Evolutionary conservation across 2,888 invertebrate genomes (phyloP).

Genomic region (Falcaria lacertinaria): DNA sequence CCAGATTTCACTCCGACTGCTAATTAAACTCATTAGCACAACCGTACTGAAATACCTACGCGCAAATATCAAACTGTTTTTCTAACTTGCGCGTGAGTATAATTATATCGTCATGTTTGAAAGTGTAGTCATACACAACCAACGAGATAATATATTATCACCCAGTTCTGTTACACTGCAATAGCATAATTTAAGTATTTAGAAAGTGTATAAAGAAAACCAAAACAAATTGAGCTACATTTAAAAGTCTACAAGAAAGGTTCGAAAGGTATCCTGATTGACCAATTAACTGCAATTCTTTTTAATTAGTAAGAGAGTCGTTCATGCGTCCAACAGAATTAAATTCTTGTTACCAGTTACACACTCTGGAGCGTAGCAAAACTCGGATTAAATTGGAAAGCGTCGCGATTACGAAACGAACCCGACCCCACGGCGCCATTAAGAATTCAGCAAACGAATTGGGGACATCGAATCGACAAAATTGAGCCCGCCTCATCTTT

Average conservation of each 20-base stretch:
- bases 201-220: neutral
- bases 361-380: slow-evolving; percentile 34
- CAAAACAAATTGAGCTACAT: neutral
- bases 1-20: neutral
- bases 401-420: slow-evolving; percentile 54
- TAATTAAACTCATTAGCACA: neutral
- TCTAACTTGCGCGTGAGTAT: neutral
- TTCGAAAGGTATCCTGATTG: neutral
- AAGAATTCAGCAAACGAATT: slow-evolving; percentile 74
- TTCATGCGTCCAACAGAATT: slow-evolving; percentile 34
- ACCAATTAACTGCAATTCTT: neutral
- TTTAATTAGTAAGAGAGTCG: slow-evolving; percentile 5
- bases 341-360: slow-evolving; percentile 48
- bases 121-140: too few species aligned
- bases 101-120: neutral
- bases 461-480: slow-evolving; percentile 75
- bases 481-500: slow-evolving; percentile 72
- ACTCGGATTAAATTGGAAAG: slow-evolving; percentile 70
- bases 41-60: neutral
- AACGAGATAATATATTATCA: too few species aligned
- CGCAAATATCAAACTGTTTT: neutral
- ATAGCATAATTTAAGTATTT: too few species aligned
- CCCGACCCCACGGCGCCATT: slow-evolving; percentile 61
- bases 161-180: too few species aligned
- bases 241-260: neutral